These are phyloP conservation scores for Adoxophyes honmai DNA, from an alignment of 1,140 invertebrate species.

Conservation along the genomic window DNA sequence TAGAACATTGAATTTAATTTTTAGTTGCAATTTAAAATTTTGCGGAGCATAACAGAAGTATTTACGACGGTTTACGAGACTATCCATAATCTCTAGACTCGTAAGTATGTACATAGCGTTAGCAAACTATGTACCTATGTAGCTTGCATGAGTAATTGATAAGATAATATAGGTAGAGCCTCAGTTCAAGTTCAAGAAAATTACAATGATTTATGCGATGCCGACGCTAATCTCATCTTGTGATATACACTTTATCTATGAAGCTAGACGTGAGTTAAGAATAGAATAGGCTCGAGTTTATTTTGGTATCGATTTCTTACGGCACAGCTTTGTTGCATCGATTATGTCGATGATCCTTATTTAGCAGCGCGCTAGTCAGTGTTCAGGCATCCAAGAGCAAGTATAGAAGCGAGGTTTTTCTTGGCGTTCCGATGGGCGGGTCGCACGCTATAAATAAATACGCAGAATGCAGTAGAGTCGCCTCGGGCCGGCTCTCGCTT, in stretches of 20 bases:
- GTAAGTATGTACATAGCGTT: too few relatives aligned
- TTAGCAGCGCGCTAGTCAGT: conserved; percentile 1
- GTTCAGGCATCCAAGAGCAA: conserved; percentile 12
- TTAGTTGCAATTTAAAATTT: too few relatives aligned
- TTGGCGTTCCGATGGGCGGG: conserved; percentile 17
- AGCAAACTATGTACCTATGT: too few relatives aligned
- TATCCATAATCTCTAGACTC: too few relatives aligned
- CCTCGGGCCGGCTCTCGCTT: conserved; percentile 5
- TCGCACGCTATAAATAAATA: conserved; percentile 19
- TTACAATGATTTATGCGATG: background rate
- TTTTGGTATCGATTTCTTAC: conserved; percentile 2
- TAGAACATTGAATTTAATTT: too few relatives aligned
- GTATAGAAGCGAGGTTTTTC: conserved; percentile 18
- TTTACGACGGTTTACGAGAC: too few relatives aligned
- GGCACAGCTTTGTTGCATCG: conserved; percentile 1
- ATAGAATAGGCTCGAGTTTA: background rate
- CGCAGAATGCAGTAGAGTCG: conserved; percentile 14
- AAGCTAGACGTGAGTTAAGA: background rate
- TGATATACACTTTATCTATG: too few relatives aligned
- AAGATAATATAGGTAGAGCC: background rate
- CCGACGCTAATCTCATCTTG: too few relatives aligned
- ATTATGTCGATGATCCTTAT: conserved; percentile 6
- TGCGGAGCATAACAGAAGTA: too few relatives aligned
- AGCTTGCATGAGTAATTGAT: background rate
- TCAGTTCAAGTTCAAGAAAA: background rate